Percentiles rank a stretch among this genome's conserved stretches.
Conservation (phyloP, 2,113 vertebrate genomes). For the Micronycteris hirsuta region DNA sequence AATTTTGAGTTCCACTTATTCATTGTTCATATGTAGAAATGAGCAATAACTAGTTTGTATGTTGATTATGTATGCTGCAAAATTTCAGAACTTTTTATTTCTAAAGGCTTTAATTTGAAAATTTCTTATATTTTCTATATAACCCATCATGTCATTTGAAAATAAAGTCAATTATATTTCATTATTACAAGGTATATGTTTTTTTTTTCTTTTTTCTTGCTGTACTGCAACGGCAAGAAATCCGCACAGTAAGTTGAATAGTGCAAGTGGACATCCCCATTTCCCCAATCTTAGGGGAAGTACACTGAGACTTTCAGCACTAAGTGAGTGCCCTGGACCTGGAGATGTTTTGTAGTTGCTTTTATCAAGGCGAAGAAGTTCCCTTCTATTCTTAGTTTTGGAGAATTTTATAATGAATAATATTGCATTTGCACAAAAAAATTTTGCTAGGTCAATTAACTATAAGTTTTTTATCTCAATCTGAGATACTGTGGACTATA, state of each 20-base stretch:
- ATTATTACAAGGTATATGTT: neutral
- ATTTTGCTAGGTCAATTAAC: neutral
- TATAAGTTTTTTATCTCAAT: neutral
- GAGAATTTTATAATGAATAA: neutral
- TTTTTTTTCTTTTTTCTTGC: neutral
- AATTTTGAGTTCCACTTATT: neutral
- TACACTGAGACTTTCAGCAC: neutral
- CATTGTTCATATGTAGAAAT: neutral
- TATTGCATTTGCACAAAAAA: neutral
- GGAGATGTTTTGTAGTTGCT: neutral
- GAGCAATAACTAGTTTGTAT: neutral
- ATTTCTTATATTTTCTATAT: neutral
- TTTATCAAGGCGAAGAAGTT: neutral
- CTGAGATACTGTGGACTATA: neutral
- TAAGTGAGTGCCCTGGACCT: neutral
- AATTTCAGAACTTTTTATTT: neutral
- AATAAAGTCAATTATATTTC: neutral
- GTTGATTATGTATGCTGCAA: neutral
- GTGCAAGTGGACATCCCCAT: neutral
- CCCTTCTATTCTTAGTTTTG: neutral
- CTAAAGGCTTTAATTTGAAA: neutral
- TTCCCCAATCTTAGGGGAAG: neutral
- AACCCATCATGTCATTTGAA: neutral
- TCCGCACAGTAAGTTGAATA: neutral
- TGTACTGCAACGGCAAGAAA: neutral